Evolutionary conservation across 2,888 invertebrate species (phyloP).

Genomic region (Lacanobia oleracea): DNA sequence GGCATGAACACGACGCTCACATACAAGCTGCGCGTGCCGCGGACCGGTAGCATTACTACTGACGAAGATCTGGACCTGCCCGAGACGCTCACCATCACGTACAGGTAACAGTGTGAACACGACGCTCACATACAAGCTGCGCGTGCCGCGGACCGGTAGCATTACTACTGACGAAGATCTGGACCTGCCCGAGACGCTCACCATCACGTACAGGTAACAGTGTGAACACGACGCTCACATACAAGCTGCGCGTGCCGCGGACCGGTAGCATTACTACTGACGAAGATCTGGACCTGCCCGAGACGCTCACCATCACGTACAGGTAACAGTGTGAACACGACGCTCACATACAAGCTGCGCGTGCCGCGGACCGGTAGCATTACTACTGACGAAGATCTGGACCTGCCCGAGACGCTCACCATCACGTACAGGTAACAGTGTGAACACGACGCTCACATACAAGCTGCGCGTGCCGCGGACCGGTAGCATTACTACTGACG

Average conservation of each 20-base stretch:
- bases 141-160: slow-evolving; percentile 76
- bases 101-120: slow-evolving; percentile 82
- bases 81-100: slow-evolving; percentile 57
- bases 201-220: slow-evolving; percentile 56
- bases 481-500: slow-evolving; percentile 56
- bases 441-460: slow-evolving; percentile 92
- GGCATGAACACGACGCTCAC: slow-evolving; percentile 92
- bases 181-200: slow-evolving; percentile 57
- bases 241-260: slow-evolving; percentile 88
- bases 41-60: slow-evolving; percentile 59
- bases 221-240: slow-evolving; percentile 91
- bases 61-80: slow-evolving; percentile 53
- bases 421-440: slow-evolving; percentile 53
- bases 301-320: slow-evolving; percentile 57
- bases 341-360: slow-evolving; percentile 91
- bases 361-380: slow-evolving; percentile 75
- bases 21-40: slow-evolving; percentile 90
- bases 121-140: slow-evolving; percentile 91
- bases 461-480: slow-evolving; percentile 84
- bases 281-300: slow-evolving; percentile 52
- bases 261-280: slow-evolving; percentile 60
- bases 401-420: slow-evolving; percentile 58
- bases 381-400: slow-evolving; percentile 44
- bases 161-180: slow-evolving; percentile 43
- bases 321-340: slow-evolving; percentile 84